Base-by-base conservation (phyloP, 2,113 vertebrate genomes). In the Serranochromis macrocephalus region DNA sequence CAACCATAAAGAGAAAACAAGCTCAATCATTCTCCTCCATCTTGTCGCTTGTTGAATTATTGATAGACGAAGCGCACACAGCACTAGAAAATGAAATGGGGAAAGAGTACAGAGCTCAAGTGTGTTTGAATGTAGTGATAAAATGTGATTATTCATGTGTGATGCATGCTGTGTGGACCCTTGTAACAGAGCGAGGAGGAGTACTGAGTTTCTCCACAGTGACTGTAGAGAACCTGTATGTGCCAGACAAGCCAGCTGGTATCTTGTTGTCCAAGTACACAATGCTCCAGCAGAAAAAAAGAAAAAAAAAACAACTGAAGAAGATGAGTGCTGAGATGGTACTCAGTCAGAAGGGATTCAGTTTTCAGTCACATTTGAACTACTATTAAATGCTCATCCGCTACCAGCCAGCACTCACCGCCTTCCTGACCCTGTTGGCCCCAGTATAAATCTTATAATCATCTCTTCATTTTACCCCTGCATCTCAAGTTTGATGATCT, bases 1-100 rank as follows among this genome's bases (percentile, higher is more conserved):
- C 95, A 96, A 95, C 92, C 85, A 89, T 91, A 89, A 89, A 93
- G 92, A 91, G 68, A 92, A 95, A 93, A 93, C 89, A 94, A 92
- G 85, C 89, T 90, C 86, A 91, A 94, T 94, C 90, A 94, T 93
- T 94, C 91, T 92, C 89, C 88, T 92, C 93, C 94, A 94, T 95
- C 93, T 94, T 95, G 91, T 93, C 55, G 88, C 90, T 86, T 88
- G 89, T 91, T 96, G 92, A 95, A 95, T 95, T 95, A 94, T 95
- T 95, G 94, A 96, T 92, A 91, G 88, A 91, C 54, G 31, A 29
- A 88, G 71, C 53, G 49, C 63, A 89, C 88, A 90, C 82, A 68
- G 80, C 89, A 84, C 83, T 82, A 73, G 89, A 91, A 94, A 90
- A 92, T 78, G 75, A 92, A 91, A 85, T 45, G 58, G 49, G 86